Conservation (phyloP, 1,140 invertebrate genomes). For the Drosophila eugracilis region DNA sequence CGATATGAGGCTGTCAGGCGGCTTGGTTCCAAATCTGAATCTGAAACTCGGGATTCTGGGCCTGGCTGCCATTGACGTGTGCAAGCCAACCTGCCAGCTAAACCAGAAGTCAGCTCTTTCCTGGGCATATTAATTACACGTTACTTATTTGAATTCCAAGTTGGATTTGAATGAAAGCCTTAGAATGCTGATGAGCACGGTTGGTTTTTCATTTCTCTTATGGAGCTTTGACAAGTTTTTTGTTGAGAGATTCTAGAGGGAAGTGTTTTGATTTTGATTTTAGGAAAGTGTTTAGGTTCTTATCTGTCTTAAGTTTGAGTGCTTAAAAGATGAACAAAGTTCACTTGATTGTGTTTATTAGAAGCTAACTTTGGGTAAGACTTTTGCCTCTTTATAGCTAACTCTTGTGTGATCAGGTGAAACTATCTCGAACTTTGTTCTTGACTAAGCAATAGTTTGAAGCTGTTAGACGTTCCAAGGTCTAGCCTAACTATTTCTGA, state of each 20-base stretch:
- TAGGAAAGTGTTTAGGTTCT: not conserved
- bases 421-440: conserved; percentile 25
- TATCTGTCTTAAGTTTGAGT: conserved; percentile 12
- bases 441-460: not conserved
- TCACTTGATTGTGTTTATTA: not conserved
- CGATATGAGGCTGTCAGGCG: conserved; percentile 50
- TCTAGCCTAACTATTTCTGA: not conserved
- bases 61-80: conserved; percentile 49
- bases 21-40: conserved; percentile 23
- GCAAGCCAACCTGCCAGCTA: conserved; percentile 30
- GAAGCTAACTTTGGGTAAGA: not conserved
- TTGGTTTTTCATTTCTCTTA: conserved; percentile 13
- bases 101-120: conserved; percentile 32
- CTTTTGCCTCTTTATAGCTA: too few species aligned
- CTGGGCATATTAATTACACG: conserved; percentile 43
- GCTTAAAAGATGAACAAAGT: conserved; percentile 2
- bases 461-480: conserved; percentile 6
- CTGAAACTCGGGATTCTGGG: conserved; percentile 23
- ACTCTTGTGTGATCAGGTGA: conserved; percentile 30
- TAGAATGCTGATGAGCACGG: conserved; percentile 23
- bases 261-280: not conserved
- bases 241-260: conserved; percentile 9
- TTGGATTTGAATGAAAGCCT: conserved; percentile 36
- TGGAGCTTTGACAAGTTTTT: not conserved
- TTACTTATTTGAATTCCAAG: conserved; percentile 22